A percentile compares a stretch with the other conserved stretches of the same genome.
Evolutionary conservation across 2,113 vertebrate genomes (phyloP).

Genomic region (Carettochelys insculpta): DNA sequence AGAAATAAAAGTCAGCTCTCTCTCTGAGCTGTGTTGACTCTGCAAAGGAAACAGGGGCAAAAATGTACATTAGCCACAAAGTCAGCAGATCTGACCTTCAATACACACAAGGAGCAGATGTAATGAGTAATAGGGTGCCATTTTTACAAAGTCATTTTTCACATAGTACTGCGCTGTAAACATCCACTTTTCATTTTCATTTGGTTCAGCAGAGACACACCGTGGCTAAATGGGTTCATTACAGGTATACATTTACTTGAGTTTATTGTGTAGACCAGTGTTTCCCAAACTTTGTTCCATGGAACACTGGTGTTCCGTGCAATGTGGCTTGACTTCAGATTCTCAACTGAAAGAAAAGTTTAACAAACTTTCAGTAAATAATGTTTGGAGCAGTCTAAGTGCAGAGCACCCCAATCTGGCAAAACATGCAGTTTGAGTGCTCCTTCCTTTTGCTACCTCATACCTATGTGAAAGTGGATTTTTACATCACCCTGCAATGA

Average conservation of each 20-base stretch:
- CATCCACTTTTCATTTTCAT: neutral
- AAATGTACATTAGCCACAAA: neutral
- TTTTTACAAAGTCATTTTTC: neutral
- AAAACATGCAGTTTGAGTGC: too few species aligned
- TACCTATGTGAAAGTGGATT: too few species aligned
- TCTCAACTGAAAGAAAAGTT: too few species aligned
- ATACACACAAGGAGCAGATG: neutral
- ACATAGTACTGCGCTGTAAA: neutral
- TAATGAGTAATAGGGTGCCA: neutral
- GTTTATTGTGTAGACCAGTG: neutral
- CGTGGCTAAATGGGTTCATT: neutral
- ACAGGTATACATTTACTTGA: neutral
- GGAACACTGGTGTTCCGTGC: too few species aligned
- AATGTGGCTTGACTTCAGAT: too few species aligned
- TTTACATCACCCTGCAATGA: too few species aligned
- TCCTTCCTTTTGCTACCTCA: too few species aligned
- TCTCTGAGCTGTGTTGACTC: slow-evolving; percentile 18
- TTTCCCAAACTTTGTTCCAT: too few species aligned
- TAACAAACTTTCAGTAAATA: too few species aligned
- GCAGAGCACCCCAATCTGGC: too few species aligned
- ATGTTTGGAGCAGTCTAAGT: too few species aligned
- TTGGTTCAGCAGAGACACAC: neutral
- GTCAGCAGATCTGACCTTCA: neutral
- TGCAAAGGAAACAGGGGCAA: slow-evolving; percentile 16
- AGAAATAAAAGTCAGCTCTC: slow-evolving; percentile 44